Evolutionary conservation across 2,888 invertebrate species (phyloP), one percentile per base, ranked within the genome.

Genomic region (Diaperis boleti): DNA sequence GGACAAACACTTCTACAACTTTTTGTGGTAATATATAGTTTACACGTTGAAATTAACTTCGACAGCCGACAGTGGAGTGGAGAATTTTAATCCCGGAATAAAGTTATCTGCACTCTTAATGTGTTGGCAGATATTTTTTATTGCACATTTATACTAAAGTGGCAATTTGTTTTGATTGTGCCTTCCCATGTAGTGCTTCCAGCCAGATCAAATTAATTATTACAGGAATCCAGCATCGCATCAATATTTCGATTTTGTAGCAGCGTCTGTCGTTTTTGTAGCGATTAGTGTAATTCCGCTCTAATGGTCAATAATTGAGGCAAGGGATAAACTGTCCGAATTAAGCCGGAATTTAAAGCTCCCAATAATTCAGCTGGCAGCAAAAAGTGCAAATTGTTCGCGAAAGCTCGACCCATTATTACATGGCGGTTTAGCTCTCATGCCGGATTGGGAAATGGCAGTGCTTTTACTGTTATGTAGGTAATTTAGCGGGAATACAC

Each of bases 401-500:
- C 20, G 41, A 18, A 42, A 42, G 26, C 45, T 22, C 13, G 29
- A 5, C 29, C 14, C 33, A 49, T 49, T 54, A 39, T 26, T 10
- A 26, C 41, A 13, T 20, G 37, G 20, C 18, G 41, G 41, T 18
- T 17, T 17, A 10, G 41, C 39, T 11, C 39, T 22, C 26, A 50
- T 20, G 26, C 37, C 39, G 29, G 37, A 35, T 57, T 29, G 13
- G 44, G 44, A 50, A 31, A 41, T 49, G 20, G 41, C 14, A 15
- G 11, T 22, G 22, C 22, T 59, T 57, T 35, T 47, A 49, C 31
- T 49, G 47, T 59, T 57, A 39, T 49, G 55, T 55, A 1, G 56
- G 31, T 44, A 44, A 56, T 56, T 44, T 33, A 10, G 44, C 20
- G 8, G 35, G 45, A 35, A 18, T 35, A 22, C 35, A 22, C 45